phyloP scores from a whole-genome alignment of 2,888 invertebrate genomes.

The Temnothorax unifasciatus region DNA sequence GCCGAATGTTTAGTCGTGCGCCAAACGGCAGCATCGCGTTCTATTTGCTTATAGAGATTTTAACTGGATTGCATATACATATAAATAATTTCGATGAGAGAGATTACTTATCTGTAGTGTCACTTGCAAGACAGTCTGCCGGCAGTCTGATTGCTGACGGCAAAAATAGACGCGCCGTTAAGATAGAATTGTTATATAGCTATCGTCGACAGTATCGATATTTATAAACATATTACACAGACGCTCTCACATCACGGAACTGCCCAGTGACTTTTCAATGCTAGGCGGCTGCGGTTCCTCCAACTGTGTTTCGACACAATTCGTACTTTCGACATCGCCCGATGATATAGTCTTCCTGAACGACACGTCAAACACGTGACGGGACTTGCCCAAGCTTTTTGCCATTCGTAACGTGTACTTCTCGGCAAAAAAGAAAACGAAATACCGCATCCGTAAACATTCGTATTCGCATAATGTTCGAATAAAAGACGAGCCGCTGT shows the following conservation, averaged over 20 bases:
- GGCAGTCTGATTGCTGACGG: constrained; percentile 13
- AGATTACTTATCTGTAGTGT: background rate
- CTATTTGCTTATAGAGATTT: background rate
- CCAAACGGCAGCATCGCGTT: background rate
- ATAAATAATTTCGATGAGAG: background rate
- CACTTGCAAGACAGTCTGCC: background rate
- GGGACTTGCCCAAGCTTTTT: background rate
- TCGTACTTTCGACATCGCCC: constrained; percentile 40
- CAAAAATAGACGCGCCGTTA: constrained; percentile 8
- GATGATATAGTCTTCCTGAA: constrained; percentile 20
- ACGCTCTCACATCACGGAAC: constrained; percentile 26
- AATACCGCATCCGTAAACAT: constrained; percentile 20
- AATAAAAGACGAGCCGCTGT: background rate
- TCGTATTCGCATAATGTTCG: background rate
- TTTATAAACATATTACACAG: constrained; percentile 22
- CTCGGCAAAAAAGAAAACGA: background rate
- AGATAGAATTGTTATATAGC: constrained; percentile 1
- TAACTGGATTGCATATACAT: background rate
- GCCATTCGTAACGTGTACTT: background rate
- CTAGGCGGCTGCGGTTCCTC: background rate
- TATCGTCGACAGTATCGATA: background rate
- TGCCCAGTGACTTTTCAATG: constrained; percentile 14
- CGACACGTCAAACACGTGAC: constrained; percentile 28
- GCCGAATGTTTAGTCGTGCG: background rate
- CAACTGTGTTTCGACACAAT: constrained; percentile 16